phyloP scores from a whole-genome alignment of 2,888 invertebrate species.

The Sesamia inferens region DNA sequence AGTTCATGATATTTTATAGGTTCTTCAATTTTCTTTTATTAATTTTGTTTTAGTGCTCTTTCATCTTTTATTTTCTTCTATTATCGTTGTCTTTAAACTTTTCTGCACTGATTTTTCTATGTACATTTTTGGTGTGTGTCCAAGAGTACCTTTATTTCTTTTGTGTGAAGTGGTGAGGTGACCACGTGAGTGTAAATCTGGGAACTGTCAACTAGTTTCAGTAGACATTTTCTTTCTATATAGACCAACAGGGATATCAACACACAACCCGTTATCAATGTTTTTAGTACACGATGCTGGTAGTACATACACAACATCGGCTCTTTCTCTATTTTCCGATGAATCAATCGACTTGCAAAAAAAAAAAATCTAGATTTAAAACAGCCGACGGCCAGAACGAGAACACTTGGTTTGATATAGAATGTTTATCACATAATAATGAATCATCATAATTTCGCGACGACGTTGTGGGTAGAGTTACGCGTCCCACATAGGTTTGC shows the following conservation, averaged over 20 bases:
- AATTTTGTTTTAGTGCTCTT: neutral
- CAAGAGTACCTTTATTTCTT: no score
- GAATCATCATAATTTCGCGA: constrained; percentile 48
- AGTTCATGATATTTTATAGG: neutral
- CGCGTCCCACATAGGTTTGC: constrained; percentile 12
- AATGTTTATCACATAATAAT: constrained; percentile 30
- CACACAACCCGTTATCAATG: neutral
- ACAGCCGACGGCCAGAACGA: neutral
- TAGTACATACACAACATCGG: no score
- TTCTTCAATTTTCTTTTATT: neutral
- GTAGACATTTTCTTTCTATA: neutral
- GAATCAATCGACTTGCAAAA: constrained; percentile 7
- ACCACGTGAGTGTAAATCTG: no score
- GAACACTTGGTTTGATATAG: constrained; percentile 19
- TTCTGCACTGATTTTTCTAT: neutral
- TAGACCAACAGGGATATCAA: neutral
- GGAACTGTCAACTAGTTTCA: neutral
- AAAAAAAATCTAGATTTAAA: neutral
- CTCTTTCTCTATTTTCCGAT: neutral
- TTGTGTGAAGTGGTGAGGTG: neutral
- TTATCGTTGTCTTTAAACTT: rapidly evolving
- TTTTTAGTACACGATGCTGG: neutral
- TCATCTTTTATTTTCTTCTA: neutral
- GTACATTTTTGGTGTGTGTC: neutral
- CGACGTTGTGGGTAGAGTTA: constrained; percentile 16